Percentiles rank a stretch among this genome's conserved stretches.
phyloP scores from a whole-genome alignment of 1,140 invertebrate species.

The Calephelis nemesis region DNA sequence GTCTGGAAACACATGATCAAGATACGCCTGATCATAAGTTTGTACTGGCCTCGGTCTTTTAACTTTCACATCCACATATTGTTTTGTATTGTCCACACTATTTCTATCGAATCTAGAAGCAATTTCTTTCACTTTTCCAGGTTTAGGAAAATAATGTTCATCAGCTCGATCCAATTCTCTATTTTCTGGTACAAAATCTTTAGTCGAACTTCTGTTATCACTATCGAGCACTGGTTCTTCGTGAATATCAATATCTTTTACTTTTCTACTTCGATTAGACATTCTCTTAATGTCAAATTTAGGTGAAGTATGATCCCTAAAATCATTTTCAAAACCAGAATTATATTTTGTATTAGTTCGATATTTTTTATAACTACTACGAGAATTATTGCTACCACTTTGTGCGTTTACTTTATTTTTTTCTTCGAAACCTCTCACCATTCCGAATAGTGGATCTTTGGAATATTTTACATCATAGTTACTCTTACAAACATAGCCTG shows the following conservation, averaged over 20 bases:
- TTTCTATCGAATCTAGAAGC: constrained; percentile 66
- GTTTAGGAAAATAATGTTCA: constrained; percentile 51
- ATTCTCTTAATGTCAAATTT: constrained; percentile 37
- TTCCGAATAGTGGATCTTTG: constrained; percentile 62
- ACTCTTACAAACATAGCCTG: constrained; percentile 49
- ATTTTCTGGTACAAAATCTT: constrained; percentile 40
- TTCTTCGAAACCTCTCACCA: constrained; percentile 41
- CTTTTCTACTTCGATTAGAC: constrained; percentile 41
- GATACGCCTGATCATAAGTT: constrained; percentile 72
- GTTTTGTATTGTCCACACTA: constrained; percentile 40
- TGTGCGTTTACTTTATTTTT: constrained; percentile 43
- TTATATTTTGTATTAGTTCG: constrained; percentile 53
- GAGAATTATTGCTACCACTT: constrained; percentile 44
- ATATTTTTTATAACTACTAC: constrained; percentile 46
- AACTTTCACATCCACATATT: constrained; percentile 42
- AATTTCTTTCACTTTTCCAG: constrained; percentile 72
- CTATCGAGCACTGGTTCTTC: constrained; percentile 27
- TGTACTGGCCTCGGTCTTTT: constrained; percentile 71
- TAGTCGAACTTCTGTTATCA: constrained; percentile 45
- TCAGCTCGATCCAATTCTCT: constrained; percentile 36
- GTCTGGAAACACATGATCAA: constrained; percentile 75
- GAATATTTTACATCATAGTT: constrained; percentile 69
- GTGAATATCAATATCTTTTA: constrained; percentile 32
- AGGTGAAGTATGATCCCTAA: constrained; percentile 29
- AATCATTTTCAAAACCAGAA: constrained; percentile 36